These are phyloP conservation scores for Platorchestia sp. DNA, from an alignment of 1,140 invertebrate species.

Conservation along the genomic window DNA sequence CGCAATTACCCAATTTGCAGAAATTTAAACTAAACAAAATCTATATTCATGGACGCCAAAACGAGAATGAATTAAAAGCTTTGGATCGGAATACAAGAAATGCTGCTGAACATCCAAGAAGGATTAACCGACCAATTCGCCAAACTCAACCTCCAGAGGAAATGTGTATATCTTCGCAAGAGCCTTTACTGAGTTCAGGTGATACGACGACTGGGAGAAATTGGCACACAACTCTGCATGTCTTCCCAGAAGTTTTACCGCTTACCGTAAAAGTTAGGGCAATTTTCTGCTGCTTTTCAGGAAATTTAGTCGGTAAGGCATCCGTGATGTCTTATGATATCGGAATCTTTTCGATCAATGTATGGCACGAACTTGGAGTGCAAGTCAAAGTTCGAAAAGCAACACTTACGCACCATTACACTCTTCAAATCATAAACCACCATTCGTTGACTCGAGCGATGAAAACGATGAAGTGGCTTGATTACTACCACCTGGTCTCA, in stretches of 20 bases:
- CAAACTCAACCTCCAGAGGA: background rate
- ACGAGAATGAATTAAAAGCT: background rate
- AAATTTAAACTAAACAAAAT: background rate
- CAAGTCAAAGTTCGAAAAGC: background rate
- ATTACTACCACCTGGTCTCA: background rate
- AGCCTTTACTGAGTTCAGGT: background rate
- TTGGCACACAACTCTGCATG: background rate
- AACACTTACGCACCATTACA: background rate
- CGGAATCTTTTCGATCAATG: background rate
- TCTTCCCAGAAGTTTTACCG: background rate
- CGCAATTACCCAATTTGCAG: background rate
- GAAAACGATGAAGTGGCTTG: background rate
- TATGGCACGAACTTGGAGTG: background rate
- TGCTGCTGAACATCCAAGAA: background rate
- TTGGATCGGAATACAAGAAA: background rate
- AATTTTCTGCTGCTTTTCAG: background rate
- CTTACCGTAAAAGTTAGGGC: background rate
- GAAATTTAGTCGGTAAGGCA: background rate
- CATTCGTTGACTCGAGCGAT: background rate
- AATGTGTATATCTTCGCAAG: background rate
- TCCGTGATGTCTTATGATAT: background rate
- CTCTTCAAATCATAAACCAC: background rate
- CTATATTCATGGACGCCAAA: background rate
- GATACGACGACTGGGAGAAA: background rate
- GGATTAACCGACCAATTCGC: background rate